Evolutionary conservation across 1,140 invertebrate genomes (phyloP), one percentile per base, ranked within the genome.

Genomic region (Trichonephila inaurata): DNA sequence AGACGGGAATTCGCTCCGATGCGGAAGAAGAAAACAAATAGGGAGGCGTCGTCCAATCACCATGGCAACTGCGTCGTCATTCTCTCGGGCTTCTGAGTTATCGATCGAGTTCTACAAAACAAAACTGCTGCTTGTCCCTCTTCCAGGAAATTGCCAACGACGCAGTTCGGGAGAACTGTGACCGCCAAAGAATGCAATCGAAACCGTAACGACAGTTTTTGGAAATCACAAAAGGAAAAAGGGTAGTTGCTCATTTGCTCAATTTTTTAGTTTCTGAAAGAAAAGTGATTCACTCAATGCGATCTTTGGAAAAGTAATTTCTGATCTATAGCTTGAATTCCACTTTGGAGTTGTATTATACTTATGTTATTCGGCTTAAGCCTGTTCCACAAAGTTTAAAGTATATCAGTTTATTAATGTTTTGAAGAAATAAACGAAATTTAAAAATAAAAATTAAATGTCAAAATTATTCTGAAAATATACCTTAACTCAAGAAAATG

Each of bases 61-160:
- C 85, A 88, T 81, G 85, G 85, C 40, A 81, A 93, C 60, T 24
- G 7, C n/a, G 40, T 58, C 92, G 92, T 93, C 92, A 93, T 92
- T 92, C 92, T 93, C 92, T 93, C 69, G 85, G 58, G 92, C 92
- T 18, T 93, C 92, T 88, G 62, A 64, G n/a, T 64, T 61, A 93
- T 93, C 92, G 92, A 93, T 93, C 62, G 91, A 10, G 28, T n/a
- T 40, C 33, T 40, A 40, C 16, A 62, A 91, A 85, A 88, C 92
- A 88, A 28, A 89, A 72, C 72, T 40, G 12, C 14, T 83, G 33
- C 33, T 40, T 40, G 33, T 40, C 18, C 19, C 61, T 33, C 16
- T 87, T 88, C 85, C 69, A 28, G 64, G 91, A 92, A 92, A 92
- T 69, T 81, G 69, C 83, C 62, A 85, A 85, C 82, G n/a, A 60